A percentile compares a stretch with the other conserved stretches of the same genome.
phyloP scores from a whole-genome alignment of 2,797 vertebrate species.

The Chromis chromis region DNA sequence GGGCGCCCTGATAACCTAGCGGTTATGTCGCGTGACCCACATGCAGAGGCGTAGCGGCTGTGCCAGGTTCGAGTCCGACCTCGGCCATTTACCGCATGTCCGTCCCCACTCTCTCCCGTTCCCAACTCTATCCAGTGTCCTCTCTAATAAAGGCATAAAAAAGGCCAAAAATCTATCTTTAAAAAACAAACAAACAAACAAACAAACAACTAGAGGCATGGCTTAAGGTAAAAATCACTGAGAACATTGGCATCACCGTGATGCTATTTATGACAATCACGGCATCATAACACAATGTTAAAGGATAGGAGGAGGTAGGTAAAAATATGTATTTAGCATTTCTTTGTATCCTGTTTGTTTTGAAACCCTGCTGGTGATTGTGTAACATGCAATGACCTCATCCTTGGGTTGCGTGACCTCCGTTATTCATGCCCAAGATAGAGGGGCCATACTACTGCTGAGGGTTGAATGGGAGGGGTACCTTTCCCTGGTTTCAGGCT shows the following conservation, averaged over 20 bases:
- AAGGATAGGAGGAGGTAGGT: not conserved
- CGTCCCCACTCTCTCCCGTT: too few species aligned
- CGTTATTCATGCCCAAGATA: constrained; percentile 56
- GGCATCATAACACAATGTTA: not conserved
- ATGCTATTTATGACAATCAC: too few species aligned
- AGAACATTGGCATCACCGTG: too few species aligned
- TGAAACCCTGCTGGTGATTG: constrained; percentile 43
- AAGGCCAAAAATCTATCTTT: too few species aligned
- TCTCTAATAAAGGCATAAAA: too few species aligned
- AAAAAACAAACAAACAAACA: too few species aligned
- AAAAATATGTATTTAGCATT: not conserved
- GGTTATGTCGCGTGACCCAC: too few species aligned
- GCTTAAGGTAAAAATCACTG: not conserved
- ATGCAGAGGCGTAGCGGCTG: too few species aligned
- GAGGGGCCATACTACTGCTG: constrained; percentile 37
- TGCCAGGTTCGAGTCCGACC: too few species aligned
- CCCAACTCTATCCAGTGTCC: too few species aligned
- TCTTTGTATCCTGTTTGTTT: constrained; percentile 19
- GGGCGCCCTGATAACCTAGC: too few species aligned
- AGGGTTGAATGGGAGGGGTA: constrained; percentile 42
- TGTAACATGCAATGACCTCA: constrained; percentile 63
- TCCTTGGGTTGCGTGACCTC: constrained; percentile 46
- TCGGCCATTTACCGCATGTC: too few species aligned
- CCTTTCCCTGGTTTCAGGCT: constrained; percentile 35
- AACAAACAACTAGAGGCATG: not conserved